Base-by-base conservation (phyloP, 1,140 invertebrate genomes). In the Drosophila arizonae region DNA sequence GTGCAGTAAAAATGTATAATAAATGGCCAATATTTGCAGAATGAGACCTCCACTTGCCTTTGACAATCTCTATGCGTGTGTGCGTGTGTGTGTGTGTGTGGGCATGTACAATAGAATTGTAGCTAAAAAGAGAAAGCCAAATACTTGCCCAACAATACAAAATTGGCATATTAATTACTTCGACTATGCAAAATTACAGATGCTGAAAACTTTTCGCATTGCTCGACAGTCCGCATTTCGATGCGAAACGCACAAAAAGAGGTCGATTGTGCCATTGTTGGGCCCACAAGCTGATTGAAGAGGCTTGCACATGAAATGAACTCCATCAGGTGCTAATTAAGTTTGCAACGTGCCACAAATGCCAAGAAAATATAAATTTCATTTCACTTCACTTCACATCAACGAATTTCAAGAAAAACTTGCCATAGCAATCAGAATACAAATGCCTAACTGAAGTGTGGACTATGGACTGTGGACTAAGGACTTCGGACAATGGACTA, bases 81-180 rank as follows among this genome's bases (percentile, higher is more conserved):
- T 17, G 17, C 0, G 17, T 17, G 17, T 17, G 52, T 50, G 13
- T n/a, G 6, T 17, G 33, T 43, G 6, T 46, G 26, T 46, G 48
- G 45, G 48, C 13, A 2, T 33, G 33, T 17, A 61, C 43, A 33
- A 26, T 33, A 24, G 36, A 46, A 50, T 36, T 61, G 46, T 10
- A 24, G 3, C 17, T 48, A 13, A 21, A 46, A 24, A 39, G 6
- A 39, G 11, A 13, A 39, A 4, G 0, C 2, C 11, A 39, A 39
- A 39, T 39, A 10, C 36, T 39, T 39, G 36, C 0, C 36, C 36
- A 39, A 39, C 10, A 11, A 39, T 39, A 39, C 11, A 39, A 41
- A 41, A 17, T 28, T 52, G 15, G 41, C 43, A 48, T 33, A 48
- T 60, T 60, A 17, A 60, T 60, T 48, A 33, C 28, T 33, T 45